Evolutionary conservation across 2,113 vertebrate genomes (phyloP), one percentile per base, ranked within the genome.

Genomic region (Erinaceus europaeus): DNA sequence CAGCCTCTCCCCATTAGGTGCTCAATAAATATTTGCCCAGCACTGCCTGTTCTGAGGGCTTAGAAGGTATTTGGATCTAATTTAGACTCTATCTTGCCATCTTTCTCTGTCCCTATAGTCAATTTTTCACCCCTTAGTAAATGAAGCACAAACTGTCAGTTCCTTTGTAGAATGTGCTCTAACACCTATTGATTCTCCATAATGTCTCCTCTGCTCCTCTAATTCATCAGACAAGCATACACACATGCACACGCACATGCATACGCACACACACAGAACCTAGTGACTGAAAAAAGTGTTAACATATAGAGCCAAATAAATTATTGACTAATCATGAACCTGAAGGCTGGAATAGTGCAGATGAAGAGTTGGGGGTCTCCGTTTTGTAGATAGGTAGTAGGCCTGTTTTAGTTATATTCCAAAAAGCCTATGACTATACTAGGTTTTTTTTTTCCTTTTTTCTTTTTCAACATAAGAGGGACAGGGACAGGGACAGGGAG

Each of bases 21-120:
- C 5, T 78, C 65, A 82, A 38, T 90, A 91, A 84, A 69, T 85
- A 90, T 55, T 85, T 83, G 68, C 17, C 78, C 23, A 82, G 29
- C 46, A 78, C 6, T 85, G 20, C 29, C n/a, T 52, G 82, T 84
- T 67, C 40, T 77, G n/a, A 74, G 44, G 34, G 12, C 12, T 84
- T 88, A 74, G 15, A 90, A n/a, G 6, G 25, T 59, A 25, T 73
- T 72, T 50, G 44, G 42, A 75, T 82, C n/a, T 75, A 78, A 90
- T 85, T 69, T 90, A 74, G 12, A 71, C 14, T 48, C 68, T 25
- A 74, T 71, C 14, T 46, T 81, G 4, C 40, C 52, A 53, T 76
- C 50, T 4, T 85, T 6, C 17, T 67, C 8, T 88, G 29, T 40
- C 20, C 46, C 48, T 62, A 14, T 8, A 40, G 55, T 76, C 15